Base-by-base conservation (phyloP, 2,113 vertebrate species). In the Monopterus albus region DNA sequence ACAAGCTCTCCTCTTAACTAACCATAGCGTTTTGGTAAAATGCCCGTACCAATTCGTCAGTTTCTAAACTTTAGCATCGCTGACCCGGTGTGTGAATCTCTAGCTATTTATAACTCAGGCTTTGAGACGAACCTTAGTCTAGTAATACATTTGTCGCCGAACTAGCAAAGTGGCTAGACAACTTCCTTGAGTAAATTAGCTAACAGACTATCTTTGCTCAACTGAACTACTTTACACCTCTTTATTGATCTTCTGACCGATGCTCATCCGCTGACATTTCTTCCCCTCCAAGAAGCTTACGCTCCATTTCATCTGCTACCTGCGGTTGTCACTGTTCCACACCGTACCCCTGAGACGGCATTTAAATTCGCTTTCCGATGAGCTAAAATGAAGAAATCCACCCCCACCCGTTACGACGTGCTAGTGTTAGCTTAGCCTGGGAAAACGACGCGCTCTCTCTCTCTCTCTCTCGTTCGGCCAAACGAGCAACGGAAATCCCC, bases 141-240 rank as follows among this genome's bases (percentile, higher is more conserved):
- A 35, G 42, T 55, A 26, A 45, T 20, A 36, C 58, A 82, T 82
- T 28, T 72, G 77, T 72, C 46, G 46, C 31, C 35, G 35, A 62
- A 56, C 52, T 75, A 81, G 81, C 74, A 50, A 71, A 49, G 67
- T 31, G 62, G 80, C 75, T 84, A 70, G 8, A 73, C 55, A 74
- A 89, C 87, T 88, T 88, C 87, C 86, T 87, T 38, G 66, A 81
- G 60, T 60, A 4, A 4, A 25, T 31, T 14, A 47, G 87, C 87
- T 78, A 76, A 51, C 69, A 15, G 36, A 77, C 72, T 84, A 83
- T 85, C 83, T 75, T 7, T 49, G 57, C 42, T 70, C 53, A 64
- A 49, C 69, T n/a, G 1, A 58, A 51, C 52, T 45, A 62, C 49
- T 62, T 61, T 5, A 49, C 57, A 72, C 49, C 71, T 64, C 50